These are phyloP conservation scores for Nothocercus julius DNA, from an alignment of 2,113 vertebrate genomes.

Conservation along the genomic window DNA sequence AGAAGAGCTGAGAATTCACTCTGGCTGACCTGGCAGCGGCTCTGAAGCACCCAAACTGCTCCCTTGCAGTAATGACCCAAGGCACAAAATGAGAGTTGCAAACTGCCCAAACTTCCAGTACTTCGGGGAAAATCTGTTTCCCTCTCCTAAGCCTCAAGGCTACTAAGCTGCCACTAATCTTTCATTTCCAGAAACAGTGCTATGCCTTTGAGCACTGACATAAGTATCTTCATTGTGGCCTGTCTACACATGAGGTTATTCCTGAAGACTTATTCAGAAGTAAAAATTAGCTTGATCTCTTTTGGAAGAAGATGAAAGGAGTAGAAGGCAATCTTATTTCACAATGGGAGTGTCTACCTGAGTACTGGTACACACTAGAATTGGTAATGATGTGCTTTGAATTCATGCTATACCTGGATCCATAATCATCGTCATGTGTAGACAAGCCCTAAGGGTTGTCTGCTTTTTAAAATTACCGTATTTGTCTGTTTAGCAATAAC, in stretches of 20 bases:
- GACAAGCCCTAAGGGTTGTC: background rate
- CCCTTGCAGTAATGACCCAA: background rate
- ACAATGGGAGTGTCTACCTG: background rate
- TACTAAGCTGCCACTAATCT: background rate
- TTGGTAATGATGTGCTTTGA: background rate
- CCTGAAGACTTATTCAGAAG: background rate
- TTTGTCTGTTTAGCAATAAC: background rate
- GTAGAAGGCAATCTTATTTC: background rate
- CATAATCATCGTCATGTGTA: background rate
- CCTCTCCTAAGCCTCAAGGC: background rate
- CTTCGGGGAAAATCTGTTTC: background rate
- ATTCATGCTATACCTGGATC: background rate
- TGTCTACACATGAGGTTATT: background rate
- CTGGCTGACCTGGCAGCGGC: constrained; percentile 3
- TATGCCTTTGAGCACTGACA: background rate
- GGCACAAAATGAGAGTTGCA: rapidly evolving
- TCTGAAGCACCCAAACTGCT: background rate
- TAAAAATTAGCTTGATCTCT: background rate
- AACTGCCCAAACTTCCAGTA: background rate
- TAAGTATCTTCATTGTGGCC: background rate
- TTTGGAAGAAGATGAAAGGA: background rate
- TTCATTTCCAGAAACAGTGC: background rate
- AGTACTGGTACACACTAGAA: background rate
- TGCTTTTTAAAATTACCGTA: background rate
- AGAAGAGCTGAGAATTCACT: constrained; percentile 6